These are phyloP conservation scores for Galeopterus variegatus DNA, from an alignment of 2,113 vertebrate species.

Conservation along the genomic window DNA sequence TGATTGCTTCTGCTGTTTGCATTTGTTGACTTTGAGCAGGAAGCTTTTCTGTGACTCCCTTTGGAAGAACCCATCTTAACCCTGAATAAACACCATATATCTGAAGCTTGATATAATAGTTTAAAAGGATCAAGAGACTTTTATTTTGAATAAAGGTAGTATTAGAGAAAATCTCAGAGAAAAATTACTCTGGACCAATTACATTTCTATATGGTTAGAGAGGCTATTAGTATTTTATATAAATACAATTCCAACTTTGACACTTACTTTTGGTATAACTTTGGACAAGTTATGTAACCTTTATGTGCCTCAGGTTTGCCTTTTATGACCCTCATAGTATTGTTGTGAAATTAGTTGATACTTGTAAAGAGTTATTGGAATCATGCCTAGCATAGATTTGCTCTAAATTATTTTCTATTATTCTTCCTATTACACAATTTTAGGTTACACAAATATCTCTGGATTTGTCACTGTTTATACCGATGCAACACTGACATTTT, in stretches of 20 bases:
- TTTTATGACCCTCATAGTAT: not conserved
- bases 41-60: conserved; percentile 42
- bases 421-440: conserved; percentile 20
- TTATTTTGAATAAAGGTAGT: conserved; percentile 64
- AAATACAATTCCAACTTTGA: not conserved
- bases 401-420: conserved; percentile 24
- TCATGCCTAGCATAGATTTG: not conserved
- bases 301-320: not conserved
- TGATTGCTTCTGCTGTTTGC: not conserved
- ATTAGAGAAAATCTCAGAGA: conserved; percentile 58
- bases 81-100: conserved; percentile 54
- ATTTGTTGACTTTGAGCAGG: conserved; percentile 21
- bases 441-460: conserved; percentile 24
- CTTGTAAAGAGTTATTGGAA: not conserved
- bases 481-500: not conserved
- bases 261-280: conserved; percentile 8
- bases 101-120: conserved; percentile 41
- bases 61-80: conserved; percentile 24
- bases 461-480: conserved; percentile 17
- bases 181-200: conserved; percentile 66
- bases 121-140: conserved; percentile 57
- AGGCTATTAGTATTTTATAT: conserved; percentile 16
- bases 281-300: not conserved
- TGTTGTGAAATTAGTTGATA: conserved; percentile 15
- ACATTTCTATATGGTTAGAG: conserved; percentile 26